phyloP scores from a whole-genome alignment of 2,797 vertebrate species.

The Hirundo rustica region DNA sequence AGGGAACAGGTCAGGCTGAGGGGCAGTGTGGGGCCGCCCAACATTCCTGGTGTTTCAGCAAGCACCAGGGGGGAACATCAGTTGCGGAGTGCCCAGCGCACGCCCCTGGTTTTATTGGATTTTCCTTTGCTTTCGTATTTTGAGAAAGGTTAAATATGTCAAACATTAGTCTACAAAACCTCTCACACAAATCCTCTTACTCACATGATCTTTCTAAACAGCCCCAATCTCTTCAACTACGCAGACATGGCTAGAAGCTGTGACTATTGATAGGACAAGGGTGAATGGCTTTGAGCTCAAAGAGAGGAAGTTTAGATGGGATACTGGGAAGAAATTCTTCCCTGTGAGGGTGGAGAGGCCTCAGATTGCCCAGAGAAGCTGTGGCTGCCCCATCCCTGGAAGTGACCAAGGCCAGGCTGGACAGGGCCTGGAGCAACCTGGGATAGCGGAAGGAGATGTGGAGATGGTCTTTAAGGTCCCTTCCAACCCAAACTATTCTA shows the following conservation, averaged over 20 bases:
- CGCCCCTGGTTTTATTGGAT: background rate
- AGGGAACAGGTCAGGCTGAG: background rate
- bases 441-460: background rate
- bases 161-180: slow-evolving; percentile 31
- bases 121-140: background rate
- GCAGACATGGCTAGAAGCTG: background rate
- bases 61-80: background rate
- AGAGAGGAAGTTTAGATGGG: background rate
- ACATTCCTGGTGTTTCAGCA: rapidly evolving
- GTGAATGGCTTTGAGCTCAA: background rate
- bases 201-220: slow-evolving; percentile 28
- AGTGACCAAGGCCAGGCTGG: background rate
- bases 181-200: slow-evolving; percentile 28
- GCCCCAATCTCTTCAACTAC: background rate
- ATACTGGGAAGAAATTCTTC: background rate
- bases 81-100: background rate
- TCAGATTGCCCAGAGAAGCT: background rate
- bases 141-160: slow-evolving; percentile 29
- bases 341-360: background rate
- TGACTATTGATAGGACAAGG: background rate
- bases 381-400: background rate
- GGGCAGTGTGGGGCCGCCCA: background rate
- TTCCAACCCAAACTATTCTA: background rate
- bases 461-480: background rate
- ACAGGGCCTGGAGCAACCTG: background rate